Conservation (phyloP, 2,797 vertebrate genomes). For the Hipposideros larvatus region DNA sequence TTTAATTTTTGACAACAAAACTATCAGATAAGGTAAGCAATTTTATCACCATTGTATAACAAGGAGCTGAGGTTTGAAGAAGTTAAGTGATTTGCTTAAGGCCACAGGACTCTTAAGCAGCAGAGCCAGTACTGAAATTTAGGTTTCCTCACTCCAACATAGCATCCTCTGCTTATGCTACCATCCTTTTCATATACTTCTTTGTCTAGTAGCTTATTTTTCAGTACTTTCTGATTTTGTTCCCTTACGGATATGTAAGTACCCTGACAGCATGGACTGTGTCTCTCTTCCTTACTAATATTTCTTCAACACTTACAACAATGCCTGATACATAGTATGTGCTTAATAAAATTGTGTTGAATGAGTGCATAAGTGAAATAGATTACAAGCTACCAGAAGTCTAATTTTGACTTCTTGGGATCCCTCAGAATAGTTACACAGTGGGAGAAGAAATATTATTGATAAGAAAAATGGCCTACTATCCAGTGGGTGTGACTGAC, state of each 20-base stretch:
- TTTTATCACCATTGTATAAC: conserved; percentile 19
- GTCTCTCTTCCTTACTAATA: background rate
- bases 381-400: background rate
- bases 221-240: background rate
- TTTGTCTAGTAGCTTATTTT: background rate
- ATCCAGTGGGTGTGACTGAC: background rate
- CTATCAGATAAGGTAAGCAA: background rate
- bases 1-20: conserved; percentile 66
- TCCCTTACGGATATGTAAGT: background rate
- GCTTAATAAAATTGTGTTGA: conserved; percentile 25
- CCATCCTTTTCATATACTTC: background rate
- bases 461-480: background rate
- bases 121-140: background rate
- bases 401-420: background rate
- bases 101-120: background rate
- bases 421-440: background rate
- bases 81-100: background rate
- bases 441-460: background rate
- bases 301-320: background rate
- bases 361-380: background rate
- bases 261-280: background rate
- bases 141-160: background rate
- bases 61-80: conserved; percentile 9
- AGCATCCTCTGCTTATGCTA: background rate
- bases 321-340: background rate